Evolutionary conservation across 2,113 vertebrate genomes (phyloP).

Genomic region (Orientallactaga bullata): DNA sequence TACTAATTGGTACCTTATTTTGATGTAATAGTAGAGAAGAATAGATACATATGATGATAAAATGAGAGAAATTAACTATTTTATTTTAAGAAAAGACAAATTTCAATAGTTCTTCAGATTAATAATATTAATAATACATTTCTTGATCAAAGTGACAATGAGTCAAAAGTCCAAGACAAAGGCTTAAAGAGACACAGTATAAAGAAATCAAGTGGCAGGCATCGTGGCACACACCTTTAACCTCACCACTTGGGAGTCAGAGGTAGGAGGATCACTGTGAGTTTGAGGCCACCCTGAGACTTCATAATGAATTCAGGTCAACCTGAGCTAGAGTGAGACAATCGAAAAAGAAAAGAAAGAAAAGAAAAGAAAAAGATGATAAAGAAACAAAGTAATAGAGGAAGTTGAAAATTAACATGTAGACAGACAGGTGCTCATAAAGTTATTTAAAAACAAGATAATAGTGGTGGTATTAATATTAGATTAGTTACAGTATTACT

Average conservation of each 20-base stretch:
- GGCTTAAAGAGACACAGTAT: too few relatives aligned
- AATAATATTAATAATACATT: background rate
- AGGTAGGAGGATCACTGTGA: too few relatives aligned
- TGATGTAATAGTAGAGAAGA: background rate
- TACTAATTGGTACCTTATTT: background rate
- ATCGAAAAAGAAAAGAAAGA: too few relatives aligned
- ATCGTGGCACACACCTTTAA: too few relatives aligned
- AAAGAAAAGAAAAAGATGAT: too few relatives aligned
- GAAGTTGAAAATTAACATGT: background rate
- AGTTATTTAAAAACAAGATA: background rate
- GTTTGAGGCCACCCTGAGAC: too few relatives aligned
- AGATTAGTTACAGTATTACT: background rate
- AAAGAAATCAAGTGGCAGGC: too few relatives aligned
- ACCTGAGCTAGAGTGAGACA: too few relatives aligned
- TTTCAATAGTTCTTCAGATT: background rate
- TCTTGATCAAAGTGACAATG: background rate
- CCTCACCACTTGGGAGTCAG: too few relatives aligned
- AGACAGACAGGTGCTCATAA: background rate
- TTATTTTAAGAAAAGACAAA: background rate
- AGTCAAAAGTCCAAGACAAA: background rate
- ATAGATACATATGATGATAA: background rate
- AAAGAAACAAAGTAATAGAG: too few relatives aligned
- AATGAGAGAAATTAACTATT: background rate
- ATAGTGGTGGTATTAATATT: background rate
- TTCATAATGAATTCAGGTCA: too few relatives aligned